Percentiles rank a stretch among this genome's conserved stretches.
Evolutionary conservation across 2,888 invertebrate genomes (phyloP).

Genomic region (Pyrrhia umbra): DNA sequence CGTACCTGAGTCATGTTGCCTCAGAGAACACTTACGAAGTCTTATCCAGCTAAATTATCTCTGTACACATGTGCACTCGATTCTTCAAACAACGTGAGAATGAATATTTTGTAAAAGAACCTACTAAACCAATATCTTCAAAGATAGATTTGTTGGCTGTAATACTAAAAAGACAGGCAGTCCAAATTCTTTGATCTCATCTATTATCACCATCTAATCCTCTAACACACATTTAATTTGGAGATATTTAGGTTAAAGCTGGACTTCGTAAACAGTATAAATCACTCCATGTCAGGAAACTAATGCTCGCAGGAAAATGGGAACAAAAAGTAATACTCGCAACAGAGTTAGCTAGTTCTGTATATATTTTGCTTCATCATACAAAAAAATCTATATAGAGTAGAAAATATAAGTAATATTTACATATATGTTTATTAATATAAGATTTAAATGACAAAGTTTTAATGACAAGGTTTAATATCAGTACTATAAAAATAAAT

Average conservation of each 20-base stretch:
- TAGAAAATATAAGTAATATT: too few species aligned
- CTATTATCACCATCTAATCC: background rate
- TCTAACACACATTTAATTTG: slow-evolving; percentile 21
- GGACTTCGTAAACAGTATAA: slow-evolving; percentile 43
- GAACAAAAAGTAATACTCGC: slow-evolving; percentile 19
- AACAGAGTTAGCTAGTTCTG: slow-evolving; percentile 25
- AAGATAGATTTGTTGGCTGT: background rate
- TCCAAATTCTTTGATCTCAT: slow-evolving; percentile 12
- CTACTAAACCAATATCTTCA: background rate
- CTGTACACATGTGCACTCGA: slow-evolving; percentile 27
- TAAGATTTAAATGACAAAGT: slow-evolving; percentile 6
- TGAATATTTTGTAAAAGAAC: background rate
- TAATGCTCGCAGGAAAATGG: slow-evolving; percentile 23
- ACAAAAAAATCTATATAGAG: background rate
- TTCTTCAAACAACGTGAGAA: slow-evolving; percentile 11
- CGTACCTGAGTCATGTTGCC: slow-evolving; percentile 52
- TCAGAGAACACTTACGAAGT: slow-evolving; percentile 55
- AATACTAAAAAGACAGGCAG: background rate
- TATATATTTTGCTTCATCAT: slow-evolving; percentile 27
- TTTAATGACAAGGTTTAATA: background rate
- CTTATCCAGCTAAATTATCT: slow-evolving; percentile 54
- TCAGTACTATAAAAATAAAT: background rate
- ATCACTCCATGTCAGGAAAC: slow-evolving; percentile 29
- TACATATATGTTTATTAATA: too few species aligned
- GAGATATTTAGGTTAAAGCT: slow-evolving; percentile 31